Evolutionary conservation across 2,888 invertebrate genomes (phyloP), one percentile per base, ranked within the genome.

Genomic region (Drosophila nigricruria): DNA sequence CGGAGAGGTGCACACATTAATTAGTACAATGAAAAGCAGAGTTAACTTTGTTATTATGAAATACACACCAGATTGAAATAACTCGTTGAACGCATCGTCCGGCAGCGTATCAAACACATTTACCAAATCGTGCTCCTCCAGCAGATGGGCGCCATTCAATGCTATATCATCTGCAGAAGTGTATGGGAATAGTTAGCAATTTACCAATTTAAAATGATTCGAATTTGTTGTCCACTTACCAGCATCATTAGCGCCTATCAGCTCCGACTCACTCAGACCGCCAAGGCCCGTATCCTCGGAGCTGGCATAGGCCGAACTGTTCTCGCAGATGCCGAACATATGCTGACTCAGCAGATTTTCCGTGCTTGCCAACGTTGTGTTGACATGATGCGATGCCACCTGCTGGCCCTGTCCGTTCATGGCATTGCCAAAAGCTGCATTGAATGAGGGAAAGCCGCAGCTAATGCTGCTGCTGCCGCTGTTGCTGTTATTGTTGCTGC

Each of bases 41-140:
- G 78, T 70, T 81, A 73, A 77, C 65, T 83, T 70, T 61, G 67
- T 75, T 79, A 71, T 80, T 59, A 77, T 74, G 63, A 84, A 73
- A 85, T 85, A 85, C 84, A 89, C 89, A 85, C 96, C 90, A 95
- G 94, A 90, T 95, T 94, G 93, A 96, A 85, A 97, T 60, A 97
- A 94, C 91, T 97, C 97, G 92, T 96, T 96, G 92, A 97, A 96
- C 90, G 96, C 96, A 92, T 96, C 96, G 70, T 96, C 96, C 73
- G 96, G 96, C 88, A 97, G 94, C 89, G 96, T 96, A 92, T 95
- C 96, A 70, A 96, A 94, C 72, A 96, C 96, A 89, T 96, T 96
- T 71, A 95, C 96, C 86, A 97, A 95, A 91, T 96, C 96, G 73
- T 95, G 95, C 88, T 95, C 96, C 86, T 96, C 96, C 74, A 96